Conservation (phyloP, 1,140 invertebrate genomes). For the Chionoecetes opilio region DNA sequence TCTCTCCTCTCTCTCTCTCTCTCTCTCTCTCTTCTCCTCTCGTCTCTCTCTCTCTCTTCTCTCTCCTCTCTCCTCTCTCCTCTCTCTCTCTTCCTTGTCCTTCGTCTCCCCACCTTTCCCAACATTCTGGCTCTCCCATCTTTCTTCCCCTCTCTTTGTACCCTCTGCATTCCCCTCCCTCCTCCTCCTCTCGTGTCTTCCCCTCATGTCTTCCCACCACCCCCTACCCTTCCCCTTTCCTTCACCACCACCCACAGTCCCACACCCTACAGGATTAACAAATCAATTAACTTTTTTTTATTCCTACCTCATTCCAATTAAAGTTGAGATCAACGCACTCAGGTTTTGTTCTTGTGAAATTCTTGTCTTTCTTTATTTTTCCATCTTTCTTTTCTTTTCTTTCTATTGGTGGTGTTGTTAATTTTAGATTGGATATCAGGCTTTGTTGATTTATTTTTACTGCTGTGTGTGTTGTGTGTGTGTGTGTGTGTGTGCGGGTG, state of each 20-base stretch:
- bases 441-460: background rate
- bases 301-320: background rate
- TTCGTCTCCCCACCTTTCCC: too few species aligned
- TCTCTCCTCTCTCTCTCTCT: too few species aligned
- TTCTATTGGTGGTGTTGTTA: too few species aligned
- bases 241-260: too few species aligned
- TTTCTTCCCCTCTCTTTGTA: background rate
- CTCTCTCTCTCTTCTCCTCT: background rate
- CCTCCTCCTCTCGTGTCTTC: background rate
- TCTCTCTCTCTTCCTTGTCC: background rate
- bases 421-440: too few species aligned
- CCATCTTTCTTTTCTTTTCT: too few species aligned
- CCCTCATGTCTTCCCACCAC: background rate
- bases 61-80: background rate
- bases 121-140: background rate
- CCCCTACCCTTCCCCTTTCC: too few species aligned
- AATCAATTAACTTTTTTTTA: constrained; percentile 15
- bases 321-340: background rate
- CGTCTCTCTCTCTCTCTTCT: background rate
- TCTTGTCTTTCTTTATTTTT: too few species aligned
- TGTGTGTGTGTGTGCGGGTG: too few species aligned
- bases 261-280: background rate
- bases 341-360: background rate
- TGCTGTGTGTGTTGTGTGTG: background rate
- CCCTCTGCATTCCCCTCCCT: background rate